Evolutionary conservation across 2,888 invertebrate genomes (phyloP), one percentile per base, ranked within the genome.

Genomic region (Acronicta aceris): DNA sequence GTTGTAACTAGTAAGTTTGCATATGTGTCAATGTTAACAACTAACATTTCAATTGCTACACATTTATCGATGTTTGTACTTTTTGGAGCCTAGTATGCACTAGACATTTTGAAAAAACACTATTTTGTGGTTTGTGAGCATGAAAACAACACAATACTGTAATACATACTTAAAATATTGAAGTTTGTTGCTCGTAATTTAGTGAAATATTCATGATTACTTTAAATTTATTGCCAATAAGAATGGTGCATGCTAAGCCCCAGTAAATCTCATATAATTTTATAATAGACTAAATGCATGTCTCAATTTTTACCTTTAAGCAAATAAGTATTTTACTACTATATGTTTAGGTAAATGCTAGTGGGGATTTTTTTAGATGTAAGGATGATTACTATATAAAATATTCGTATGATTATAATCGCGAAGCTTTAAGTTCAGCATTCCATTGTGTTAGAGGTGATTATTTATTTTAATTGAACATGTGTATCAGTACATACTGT

Each of bases 381-480:
- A 78, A 66, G 62, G 9, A 59, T 60, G 49, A 62, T 52, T 74
- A 67, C 46, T 67, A 54, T 59, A 60, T 49, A 56, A 30, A 59
- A 60, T 16, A 52, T 70, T 70, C 52, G 46, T 54, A 46, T 65
- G 50, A 52, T 57, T 59, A 16, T 47, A 57, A 57, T 59, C 55
- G 48, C 62, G 51, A 68, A 63, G 79, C 76, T 78, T 78, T 78
- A 65, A 68, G 72, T 76, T 74, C 69, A 48, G 43, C 80, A 86
- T 87, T 87, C 86, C 83, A 81, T 78, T 77, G 65, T 64, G 71
- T 77, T 71, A 76, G 74, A 64, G 74, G 62, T 68, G 57, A 65
- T 73, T 67, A 73, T 71, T 71, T 65, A 72, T 65, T 59, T 76
- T 71, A 10, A 55, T 41, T 47, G 15, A 54, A 55, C 49, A 59